Base-by-base conservation (phyloP, 2,888 invertebrate genomes). In the Sturmia bella region DNA sequence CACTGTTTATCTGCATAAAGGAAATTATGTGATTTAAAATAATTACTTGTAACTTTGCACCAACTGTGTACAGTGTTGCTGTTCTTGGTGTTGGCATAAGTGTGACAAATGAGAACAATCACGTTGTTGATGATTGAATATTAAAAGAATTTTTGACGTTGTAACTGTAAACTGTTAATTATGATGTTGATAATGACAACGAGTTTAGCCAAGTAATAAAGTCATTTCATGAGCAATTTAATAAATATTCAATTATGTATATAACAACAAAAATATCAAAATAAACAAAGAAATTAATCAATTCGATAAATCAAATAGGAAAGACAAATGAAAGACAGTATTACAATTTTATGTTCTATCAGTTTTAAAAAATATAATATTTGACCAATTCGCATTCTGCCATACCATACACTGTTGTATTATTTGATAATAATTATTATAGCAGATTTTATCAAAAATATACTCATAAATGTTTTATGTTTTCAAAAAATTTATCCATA, bases 191-290 rank as follows among this genome's bases (percentile, higher is more conserved):
- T 15, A n/a, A 39, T 70, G 52, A 41, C 52, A 13, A 3, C 54
- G 54, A 32, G 45, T 48, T 39, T 41, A 59, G n/a, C 12, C 2
- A 39, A 43, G 24, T 77, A 73, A 77, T 77, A 64, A 74, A 77
- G 69, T 32, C 59, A 77, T 81, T 57, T 81, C 52, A 68, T 64
- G 68, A 37, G 27, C 43, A 68, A 77, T 77, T 81, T 50, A 63
- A 52, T 64, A 56, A 77, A 57, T 12, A 66, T 52, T 63, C 56
- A 75, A 80, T 76, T 80, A 76, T 72, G 45, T 12, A n/a, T n/a
- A n/a, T n/a, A n/a, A n/a, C n/a, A 24, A 24, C 50, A 48, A 73
- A 70, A 64, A 48, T 70, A 39, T 32, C 17, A 57, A 27, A 27
- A 41, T 69, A 17, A 52, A 32, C 19, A 57, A 77, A 45, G 52